Evolutionary conservation across 2,113 vertebrate species (phyloP).

Genomic region (Nycticorax nycticorax): DNA sequence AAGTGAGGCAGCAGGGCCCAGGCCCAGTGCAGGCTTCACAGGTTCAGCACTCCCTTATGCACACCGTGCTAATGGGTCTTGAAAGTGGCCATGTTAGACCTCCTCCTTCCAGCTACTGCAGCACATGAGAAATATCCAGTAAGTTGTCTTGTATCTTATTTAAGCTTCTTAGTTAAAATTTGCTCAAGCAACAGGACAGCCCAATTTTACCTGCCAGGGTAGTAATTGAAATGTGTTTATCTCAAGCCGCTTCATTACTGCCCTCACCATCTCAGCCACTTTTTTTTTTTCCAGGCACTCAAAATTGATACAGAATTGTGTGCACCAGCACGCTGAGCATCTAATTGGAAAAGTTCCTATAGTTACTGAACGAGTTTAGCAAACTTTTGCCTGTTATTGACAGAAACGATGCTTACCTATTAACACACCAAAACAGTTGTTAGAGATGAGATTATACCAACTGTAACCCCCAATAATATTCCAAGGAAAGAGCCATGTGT

Average conservation of each 20-base stretch:
- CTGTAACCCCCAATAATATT: accelerated
- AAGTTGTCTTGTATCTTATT: too few species aligned
- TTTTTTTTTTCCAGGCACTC: background rate
- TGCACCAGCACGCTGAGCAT: background rate
- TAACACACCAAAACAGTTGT: background rate
- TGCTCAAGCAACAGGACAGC: too few species aligned
- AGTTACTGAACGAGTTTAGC: background rate
- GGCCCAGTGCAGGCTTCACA: too few species aligned
- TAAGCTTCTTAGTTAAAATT: too few species aligned
- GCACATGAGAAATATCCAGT: too few species aligned
- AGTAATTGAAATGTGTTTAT: background rate
- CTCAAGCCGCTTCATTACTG: background rate
- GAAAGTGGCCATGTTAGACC: too few species aligned
- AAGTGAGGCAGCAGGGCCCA: too few species aligned
- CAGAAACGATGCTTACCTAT: background rate
- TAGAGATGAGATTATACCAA: background rate
- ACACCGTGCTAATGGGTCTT: too few species aligned
- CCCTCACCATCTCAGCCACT: accelerated
- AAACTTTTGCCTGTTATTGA: background rate
- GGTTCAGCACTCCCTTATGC: too few species aligned
- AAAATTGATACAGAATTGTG: background rate
- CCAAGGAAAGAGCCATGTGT: accelerated
- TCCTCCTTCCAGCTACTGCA: too few species aligned
- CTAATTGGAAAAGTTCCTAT: background rate
- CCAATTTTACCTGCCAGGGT: background rate